phyloP scores from a whole-genome alignment of 2,113 vertebrate species.

The Progne subis region DNA sequence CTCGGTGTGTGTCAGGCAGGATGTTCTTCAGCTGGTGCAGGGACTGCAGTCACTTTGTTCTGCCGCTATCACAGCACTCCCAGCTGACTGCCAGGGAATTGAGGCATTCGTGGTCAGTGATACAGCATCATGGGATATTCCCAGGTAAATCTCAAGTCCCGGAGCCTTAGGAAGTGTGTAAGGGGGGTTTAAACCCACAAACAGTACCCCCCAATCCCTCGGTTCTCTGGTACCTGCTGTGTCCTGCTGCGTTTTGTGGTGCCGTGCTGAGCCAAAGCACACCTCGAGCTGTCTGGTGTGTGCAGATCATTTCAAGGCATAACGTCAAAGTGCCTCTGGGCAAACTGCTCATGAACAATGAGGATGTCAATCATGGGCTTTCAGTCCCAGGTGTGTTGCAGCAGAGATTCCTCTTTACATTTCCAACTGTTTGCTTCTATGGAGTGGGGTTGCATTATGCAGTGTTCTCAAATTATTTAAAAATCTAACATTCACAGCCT shows the following conservation, averaged over 20 bases:
- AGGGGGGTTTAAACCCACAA: background rate
- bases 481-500: background rate
- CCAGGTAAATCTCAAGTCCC: background rate
- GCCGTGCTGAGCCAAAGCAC: background rate
- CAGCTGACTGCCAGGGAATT: background rate
- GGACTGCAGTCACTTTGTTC: background rate
- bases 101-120: background rate
- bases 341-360: background rate
- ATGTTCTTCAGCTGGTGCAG: background rate
- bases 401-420: background rate
- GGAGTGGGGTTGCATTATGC: background rate
- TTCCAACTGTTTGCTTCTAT: background rate
- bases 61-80: background rate
- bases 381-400: background rate
- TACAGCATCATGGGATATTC: background rate
- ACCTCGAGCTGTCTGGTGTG: background rate
- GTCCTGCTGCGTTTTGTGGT: background rate
- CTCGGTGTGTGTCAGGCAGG: background rate
- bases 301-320: background rate
- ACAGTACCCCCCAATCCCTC: background rate
- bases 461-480: background rate
- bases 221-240: background rate
- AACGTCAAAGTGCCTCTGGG: background rate
- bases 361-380: fast-evolving
- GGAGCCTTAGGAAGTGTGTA: background rate